Conservation (phyloP, 1,140 invertebrate species). For the Pristionchus pacificus region DNA sequence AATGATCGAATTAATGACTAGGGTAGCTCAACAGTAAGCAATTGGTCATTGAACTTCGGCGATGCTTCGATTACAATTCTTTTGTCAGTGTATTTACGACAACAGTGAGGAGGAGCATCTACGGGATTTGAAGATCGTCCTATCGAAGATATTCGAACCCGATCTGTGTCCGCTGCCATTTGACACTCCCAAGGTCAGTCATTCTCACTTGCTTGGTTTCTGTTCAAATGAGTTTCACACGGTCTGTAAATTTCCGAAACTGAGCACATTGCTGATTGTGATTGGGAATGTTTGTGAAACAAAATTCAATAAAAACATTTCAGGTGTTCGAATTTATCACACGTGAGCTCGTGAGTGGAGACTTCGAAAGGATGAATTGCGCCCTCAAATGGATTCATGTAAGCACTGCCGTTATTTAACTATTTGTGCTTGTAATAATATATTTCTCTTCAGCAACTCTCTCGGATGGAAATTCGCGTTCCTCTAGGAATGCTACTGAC, state of each 20-base stretch:
- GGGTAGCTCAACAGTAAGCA: no score
- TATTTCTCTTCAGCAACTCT: slow-evolving; percentile 75
- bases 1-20: no score
- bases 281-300: no score
- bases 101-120: slow-evolving; percentile 88
- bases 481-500: slow-evolving; percentile 77
- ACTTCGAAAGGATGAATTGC: slow-evolving; percentile 82
- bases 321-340: slow-evolving; percentile 79
- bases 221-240: no score
- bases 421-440: slow-evolving; percentile 45
- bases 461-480: slow-evolving; percentile 80
- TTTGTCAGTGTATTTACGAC: slow-evolving; percentile 69
- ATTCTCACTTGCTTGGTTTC: not conserved
- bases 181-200: slow-evolving; percentile 76
- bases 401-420: slow-evolving; percentile 33
- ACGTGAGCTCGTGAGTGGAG: slow-evolving; percentile 76
- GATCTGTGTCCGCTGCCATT: slow-evolving; percentile 91
- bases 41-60: no score
- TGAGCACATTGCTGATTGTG: no score
- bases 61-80: no score
- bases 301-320: no score
- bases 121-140: slow-evolving; percentile 80
- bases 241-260: no score
- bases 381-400: slow-evolving; percentile 91
- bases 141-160: slow-evolving; percentile 90